Conservation (phyloP, 1,140 invertebrate genomes). For the Euwallacea fornicatus region DNA sequence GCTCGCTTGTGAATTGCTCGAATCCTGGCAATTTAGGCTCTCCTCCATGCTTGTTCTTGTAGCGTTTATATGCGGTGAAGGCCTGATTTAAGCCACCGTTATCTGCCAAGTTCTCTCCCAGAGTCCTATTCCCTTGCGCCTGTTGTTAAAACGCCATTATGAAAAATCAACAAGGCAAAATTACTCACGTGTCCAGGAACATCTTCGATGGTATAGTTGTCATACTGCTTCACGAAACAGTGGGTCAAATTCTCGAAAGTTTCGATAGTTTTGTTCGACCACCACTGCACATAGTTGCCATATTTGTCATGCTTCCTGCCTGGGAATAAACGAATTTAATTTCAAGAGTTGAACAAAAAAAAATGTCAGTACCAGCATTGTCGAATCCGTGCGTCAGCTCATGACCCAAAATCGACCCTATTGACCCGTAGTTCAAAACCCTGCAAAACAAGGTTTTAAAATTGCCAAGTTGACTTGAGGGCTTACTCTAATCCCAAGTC, state of each 20-base stretch:
- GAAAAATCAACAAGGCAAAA: no score
- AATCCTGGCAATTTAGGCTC: constrained; percentile 76
- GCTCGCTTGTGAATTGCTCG: constrained; percentile 72
- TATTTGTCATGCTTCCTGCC: constrained; percentile 73
- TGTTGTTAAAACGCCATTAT: constrained; percentile 48
- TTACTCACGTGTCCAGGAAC: constrained; percentile 60
- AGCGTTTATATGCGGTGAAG: constrained; percentile 69
- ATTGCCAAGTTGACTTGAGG: background rate
- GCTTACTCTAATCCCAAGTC: constrained; percentile 63
- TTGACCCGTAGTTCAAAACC: constrained; percentile 79
- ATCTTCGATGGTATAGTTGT: constrained; percentile 68
- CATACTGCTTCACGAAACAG: constrained; percentile 91
- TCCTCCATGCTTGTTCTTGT: constrained; percentile 60
- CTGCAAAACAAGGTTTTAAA: constrained; percentile 53
- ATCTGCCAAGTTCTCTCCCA: constrained; percentile 90
- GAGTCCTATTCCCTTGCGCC: constrained; percentile 77
- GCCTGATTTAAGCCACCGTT: constrained; percentile 86
- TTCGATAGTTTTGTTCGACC: constrained; percentile 74
- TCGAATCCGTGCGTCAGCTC: constrained; percentile 87
- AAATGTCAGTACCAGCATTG: constrained; percentile 61
- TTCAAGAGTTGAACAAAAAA: background rate
- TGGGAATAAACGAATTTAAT: constrained; percentile 42
- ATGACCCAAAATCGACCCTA: constrained; percentile 80
- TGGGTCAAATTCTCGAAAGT: constrained; percentile 71
- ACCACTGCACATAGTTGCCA: constrained; percentile 81